A percentile compares a stretch with the other conserved stretches of the same genome.
These are phyloP conservation scores for Dipus sagitta DNA, from an alignment of 2,797 vertebrate genomes.

Conservation along the genomic window DNA sequence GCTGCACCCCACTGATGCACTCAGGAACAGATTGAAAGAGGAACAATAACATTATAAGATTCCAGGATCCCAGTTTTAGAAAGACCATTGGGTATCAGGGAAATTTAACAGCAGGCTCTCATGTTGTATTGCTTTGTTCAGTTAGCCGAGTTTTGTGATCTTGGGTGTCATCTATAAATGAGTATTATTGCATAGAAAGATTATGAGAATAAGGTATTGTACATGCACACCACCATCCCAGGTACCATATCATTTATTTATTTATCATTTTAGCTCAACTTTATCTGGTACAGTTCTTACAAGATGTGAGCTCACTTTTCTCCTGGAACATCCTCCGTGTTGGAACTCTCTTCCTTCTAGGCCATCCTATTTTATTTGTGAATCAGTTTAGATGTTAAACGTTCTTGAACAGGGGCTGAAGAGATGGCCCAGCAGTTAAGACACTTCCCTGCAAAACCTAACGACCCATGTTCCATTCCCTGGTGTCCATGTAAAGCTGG, in stretches of 20 bases:
- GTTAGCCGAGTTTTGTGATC: neutral
- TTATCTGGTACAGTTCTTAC: neutral
- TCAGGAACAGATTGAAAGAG: neutral
- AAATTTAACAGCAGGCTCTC: neutral
- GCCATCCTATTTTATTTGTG: neutral
- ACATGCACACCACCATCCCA: neutral
- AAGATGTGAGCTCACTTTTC: neutral
- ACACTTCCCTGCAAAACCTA: too few relatives aligned
- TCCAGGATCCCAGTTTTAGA: neutral
- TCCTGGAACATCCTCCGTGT: neutral
- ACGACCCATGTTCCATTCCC: too few relatives aligned
- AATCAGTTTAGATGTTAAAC: conserved; percentile 5
- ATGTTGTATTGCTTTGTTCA: neutral
- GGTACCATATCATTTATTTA: neutral
- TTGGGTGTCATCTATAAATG: neutral
- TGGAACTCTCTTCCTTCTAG: neutral
- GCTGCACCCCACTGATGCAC: neutral
- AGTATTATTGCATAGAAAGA: neutral
- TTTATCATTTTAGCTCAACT: neutral
- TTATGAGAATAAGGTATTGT: neutral
- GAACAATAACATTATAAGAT: neutral
- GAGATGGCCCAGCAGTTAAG: too few relatives aligned
- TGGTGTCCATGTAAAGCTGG: too few relatives aligned
- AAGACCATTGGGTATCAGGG: neutral
- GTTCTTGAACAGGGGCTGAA: neutral